Conservation (phyloP, 2,113 vertebrate species). For the Corythornis cristatus region DNA sequence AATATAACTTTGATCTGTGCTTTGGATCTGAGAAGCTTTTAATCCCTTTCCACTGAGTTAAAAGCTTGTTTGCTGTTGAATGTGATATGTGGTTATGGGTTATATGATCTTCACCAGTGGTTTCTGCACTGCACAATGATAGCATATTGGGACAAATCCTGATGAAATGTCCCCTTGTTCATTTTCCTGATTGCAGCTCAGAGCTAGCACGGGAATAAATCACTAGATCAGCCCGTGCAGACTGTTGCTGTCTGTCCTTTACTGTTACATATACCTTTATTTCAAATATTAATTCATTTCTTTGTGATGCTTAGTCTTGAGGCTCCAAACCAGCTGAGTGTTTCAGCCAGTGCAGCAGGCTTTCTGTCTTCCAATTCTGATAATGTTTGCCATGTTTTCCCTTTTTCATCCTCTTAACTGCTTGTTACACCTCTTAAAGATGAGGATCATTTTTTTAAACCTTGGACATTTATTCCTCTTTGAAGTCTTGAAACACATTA, state of each 20-base stretch:
- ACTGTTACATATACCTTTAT: not conserved
- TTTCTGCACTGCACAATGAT: not conserved
- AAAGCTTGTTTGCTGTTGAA: conserved; percentile 42
- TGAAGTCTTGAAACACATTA: not conserved
- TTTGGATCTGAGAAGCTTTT: conserved; percentile 1
- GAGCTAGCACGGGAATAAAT: not conserved
- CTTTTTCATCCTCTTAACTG: not conserved
- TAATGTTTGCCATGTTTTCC: not conserved
- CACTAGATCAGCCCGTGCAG: not conserved
- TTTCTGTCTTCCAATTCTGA: not conserved
- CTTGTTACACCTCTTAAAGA: conserved; percentile 18
- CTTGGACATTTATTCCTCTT: not conserved
- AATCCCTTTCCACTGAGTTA: conserved; percentile 20
- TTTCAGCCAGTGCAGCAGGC: not conserved
- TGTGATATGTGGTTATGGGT: conserved; percentile 15
- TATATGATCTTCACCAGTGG: not conserved
- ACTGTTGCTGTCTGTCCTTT: not conserved
- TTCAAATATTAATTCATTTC: conserved; percentile 14
- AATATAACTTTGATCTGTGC: conserved; percentile 31
- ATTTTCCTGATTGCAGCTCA: not conserved
- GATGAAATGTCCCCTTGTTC: conserved; percentile 47
- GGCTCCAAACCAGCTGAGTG: not conserved
- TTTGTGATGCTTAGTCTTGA: not conserved
- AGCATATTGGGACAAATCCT: not conserved
- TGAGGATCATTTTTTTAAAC: conserved; percentile 26